Base-by-base conservation (phyloP, 1,140 invertebrate species). In the Musca vetustissima region DNA sequence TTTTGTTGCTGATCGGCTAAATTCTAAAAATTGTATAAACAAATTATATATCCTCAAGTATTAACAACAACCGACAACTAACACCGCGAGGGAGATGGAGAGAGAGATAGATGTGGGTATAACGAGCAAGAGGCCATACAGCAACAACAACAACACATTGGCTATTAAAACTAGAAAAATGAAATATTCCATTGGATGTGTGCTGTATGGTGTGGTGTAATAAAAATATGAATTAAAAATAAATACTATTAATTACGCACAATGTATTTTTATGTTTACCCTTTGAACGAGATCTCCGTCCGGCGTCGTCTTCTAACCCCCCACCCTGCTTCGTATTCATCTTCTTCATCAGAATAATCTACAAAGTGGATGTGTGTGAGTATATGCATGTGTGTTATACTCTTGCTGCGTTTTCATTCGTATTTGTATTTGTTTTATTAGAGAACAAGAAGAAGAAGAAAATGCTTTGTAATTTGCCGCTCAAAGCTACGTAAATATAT, bases 241-340 rank as follows among this genome's bases (percentile, higher is more conserved):
- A 69, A 68, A 69, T 69, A 69, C 57, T 32, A 69, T 69, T 69
- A 69, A 69, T 69, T 69, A 69, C 25, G 28, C 49, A 24, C 59
- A 50, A 19, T 57, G 28, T 52, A 22, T 52, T 52, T 17, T 52
- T 19, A 21, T 52, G 49, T 52, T 52, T 52, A 52, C 21, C 49
- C 21, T 52, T 52, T 52, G 55, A 43, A 43, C 36, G 13, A 28
- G 8, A 8, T 59, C 32, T 4, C 28, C 32, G 25, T 28, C n/a
- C 2, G 25, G 6, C 36, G 13, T 61, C 49, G 17, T 52, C 28
- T 28, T 8, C 28, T 28, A 6, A 15, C 9, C 17, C 21, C 21
- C 49, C 49, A 8, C 21, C 49, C 1, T 52, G 49, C 14, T 52
- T 52, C 1, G 6, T 52, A n/a, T n/a, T n/a, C 1, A 21, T 9